Percentiles rank a stretch among this genome's conserved stretches.
Conservation (phyloP, 1,140 invertebrate species). For the Neotoxoptera formosana region DNA sequence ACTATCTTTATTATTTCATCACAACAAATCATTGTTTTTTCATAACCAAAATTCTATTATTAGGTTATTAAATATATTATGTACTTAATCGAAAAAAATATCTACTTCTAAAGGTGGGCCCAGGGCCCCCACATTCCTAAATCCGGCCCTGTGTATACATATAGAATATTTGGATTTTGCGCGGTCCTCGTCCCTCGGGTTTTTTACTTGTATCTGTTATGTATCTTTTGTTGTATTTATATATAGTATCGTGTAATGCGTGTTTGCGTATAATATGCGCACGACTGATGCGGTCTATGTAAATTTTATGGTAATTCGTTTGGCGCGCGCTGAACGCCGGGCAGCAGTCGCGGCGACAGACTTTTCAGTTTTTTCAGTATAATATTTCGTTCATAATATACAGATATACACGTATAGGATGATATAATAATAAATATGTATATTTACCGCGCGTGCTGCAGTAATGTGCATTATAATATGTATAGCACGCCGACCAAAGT, state of each 20-base stretch:
- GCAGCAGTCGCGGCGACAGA: conserved; percentile 1
- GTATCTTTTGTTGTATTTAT: background rate
- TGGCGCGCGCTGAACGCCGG: background rate
- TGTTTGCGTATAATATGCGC: background rate
- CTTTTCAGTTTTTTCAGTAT: conserved; percentile 3
- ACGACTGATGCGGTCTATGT: conserved; percentile 41
- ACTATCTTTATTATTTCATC: too few relatives aligned
- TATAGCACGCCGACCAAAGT: conserved; percentile 1
- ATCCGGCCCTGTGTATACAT: too few relatives aligned
- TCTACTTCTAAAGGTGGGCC: too few relatives aligned
- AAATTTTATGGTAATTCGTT: conserved; percentile 38
- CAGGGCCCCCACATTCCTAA: too few relatives aligned
- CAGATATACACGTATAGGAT: background rate
- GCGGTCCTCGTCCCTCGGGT: background rate
- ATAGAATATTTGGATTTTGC: background rate
- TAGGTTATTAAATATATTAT: too few relatives aligned
- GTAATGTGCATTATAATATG: background rate
- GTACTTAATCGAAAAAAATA: too few relatives aligned
- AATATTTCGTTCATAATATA: background rate
- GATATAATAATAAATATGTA: conserved; percentile 13
- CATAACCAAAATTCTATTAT: too few relatives aligned
- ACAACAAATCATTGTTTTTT: too few relatives aligned
- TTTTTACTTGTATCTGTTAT: background rate
- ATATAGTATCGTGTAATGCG: background rate
- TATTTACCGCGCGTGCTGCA: background rate